Base-by-base conservation (phyloP, 2,113 vertebrate genomes). In the Solea solea region DNA sequence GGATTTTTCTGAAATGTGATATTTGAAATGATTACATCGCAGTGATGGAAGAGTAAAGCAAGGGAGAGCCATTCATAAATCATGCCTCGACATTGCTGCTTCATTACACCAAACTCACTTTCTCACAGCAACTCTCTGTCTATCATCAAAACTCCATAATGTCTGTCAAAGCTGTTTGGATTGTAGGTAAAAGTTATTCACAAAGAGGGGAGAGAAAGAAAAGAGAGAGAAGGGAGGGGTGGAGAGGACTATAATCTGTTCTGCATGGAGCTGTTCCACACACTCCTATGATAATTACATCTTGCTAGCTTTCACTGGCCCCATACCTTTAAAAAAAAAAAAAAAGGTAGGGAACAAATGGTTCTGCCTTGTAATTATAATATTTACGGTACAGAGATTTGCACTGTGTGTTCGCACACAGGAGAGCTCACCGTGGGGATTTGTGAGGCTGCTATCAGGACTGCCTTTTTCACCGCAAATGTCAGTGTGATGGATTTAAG, bases 401-500 rank as follows among this genome's bases (percentile, higher is more conserved):
- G 39, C 69, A 48, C 60, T 57, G 53, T 25, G 44, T 25, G 52
- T 40, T 48, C 73, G 66, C 70, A 72, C 69, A 75, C 50, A 56
- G 57, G 67, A 51, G 53, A 87, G 76, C 27, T 71, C 82, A 80
- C 83, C 66, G 68, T 64, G 68, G 50, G 21, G 57, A 67, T 80
- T 81, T 83, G 58, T 56, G 52, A 82, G 57, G 42, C 79, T 60
- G 74, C 78, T 66, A 55, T 53, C 55, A 2, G 60, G 48, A 21
- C 28, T 49, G 48, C 53, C 3, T 40, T 50, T 76, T 63, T 66
- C 60, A 66, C 59, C 75, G 75, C 52, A 86, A 84, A 88, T 83
- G 91, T 92, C 81, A 88, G 63, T 65, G 60, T 93, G 90, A 92
- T 92, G 89, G 90, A 91, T 92, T 93, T 80, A 86, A 90, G 88